A percentile compares a stretch with the other conserved stretches of the same genome.
Conservation (phyloP, 2,888 invertebrate species). For the Colostygia pectinataria region DNA sequence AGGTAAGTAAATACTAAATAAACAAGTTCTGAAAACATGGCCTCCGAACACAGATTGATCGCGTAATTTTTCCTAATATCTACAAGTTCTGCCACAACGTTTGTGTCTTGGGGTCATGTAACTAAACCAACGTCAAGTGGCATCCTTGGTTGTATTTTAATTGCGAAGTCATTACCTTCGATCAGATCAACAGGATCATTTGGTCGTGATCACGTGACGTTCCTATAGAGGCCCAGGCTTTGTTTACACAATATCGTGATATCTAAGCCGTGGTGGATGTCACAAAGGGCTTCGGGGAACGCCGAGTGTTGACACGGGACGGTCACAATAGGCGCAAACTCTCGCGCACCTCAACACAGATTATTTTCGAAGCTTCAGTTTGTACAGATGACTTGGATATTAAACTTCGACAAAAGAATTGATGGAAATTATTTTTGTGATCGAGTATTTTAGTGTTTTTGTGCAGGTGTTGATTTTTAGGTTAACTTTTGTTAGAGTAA, state of each 20-base stretch:
- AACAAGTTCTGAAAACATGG: too few species aligned
- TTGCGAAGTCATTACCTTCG: too few species aligned
- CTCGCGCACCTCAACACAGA: slow-evolving; percentile 57
- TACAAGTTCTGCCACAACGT: too few species aligned
- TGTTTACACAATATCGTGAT: slow-evolving; percentile 28
- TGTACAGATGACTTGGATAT: slow-evolving; percentile 68
- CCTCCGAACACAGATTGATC: too few species aligned
- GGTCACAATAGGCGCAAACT: slow-evolving; percentile 74
- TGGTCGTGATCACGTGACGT: slow-evolving; percentile 1
- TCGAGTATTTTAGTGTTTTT: slow-evolving; percentile 38
- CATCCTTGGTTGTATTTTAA: too few species aligned
- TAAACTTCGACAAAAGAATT: slow-evolving; percentile 39
- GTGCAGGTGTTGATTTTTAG: slow-evolving; percentile 37
- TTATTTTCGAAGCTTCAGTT: slow-evolving; percentile 68
- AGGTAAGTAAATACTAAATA: too few species aligned
- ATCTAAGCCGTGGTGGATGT: slow-evolving; percentile 58
- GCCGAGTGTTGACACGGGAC: slow-evolving; percentile 70
- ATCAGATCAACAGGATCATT: neutral
- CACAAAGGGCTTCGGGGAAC: slow-evolving; percentile 72
- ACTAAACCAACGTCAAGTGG: too few species aligned
- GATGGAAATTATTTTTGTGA: slow-evolving; percentile 30
- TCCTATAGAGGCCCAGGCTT: slow-evolving; percentile 9
- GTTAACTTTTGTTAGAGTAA: slow-evolving; percentile 23
- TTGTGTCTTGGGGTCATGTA: too few species aligned
- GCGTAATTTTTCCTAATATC: too few species aligned